Percentiles rank a stretch among this genome's conserved stretches.
Conservation (phyloP, 2,797 vertebrate species). For the Ctenochaetus hawaiiensis region DNA sequence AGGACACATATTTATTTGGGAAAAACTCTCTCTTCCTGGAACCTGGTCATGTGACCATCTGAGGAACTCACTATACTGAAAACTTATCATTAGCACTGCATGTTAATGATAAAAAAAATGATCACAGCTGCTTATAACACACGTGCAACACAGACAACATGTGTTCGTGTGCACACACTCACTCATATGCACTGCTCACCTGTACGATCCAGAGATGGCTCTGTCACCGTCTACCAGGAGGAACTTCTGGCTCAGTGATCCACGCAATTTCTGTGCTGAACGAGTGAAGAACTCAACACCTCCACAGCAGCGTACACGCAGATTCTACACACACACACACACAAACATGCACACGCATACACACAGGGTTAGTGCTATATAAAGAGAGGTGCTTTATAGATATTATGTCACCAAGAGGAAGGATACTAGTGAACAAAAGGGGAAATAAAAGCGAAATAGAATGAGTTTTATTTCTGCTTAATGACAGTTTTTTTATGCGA, state of each 20-base stretch:
- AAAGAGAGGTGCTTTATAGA: constrained; percentile 6
- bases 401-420: constrained; percentile 13
- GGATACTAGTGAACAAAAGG: constrained; percentile 35
- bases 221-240: constrained; percentile 96
- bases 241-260: constrained; percentile 93
- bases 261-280: constrained; percentile 91
- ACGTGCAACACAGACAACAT: not conserved
- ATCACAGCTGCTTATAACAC: constrained; percentile 2
- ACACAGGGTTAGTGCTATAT: constrained; percentile 19
- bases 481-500: constrained; percentile 15
- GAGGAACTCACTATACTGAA: too few relatives aligned
- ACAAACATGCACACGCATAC: constrained; percentile 25
- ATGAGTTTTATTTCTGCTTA: constrained; percentile 23
- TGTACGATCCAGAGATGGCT: constrained; percentile 92
- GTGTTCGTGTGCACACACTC: not conserved
- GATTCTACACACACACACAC: constrained; percentile 83
- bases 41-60: too few relatives aligned
- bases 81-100: too few relatives aligned
- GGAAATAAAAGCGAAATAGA: constrained; percentile 29
- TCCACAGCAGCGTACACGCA: constrained; percentile 90
- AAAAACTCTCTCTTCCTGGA: too few relatives aligned
- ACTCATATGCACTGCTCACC: constrained; percentile 56
- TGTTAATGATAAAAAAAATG: too few relatives aligned
- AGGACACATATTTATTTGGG: too few relatives aligned
- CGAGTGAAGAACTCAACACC: constrained; percentile 94